Base-by-base conservation (phyloP, 2,113 vertebrate species). In the Misgurnus mizolepis region DNA sequence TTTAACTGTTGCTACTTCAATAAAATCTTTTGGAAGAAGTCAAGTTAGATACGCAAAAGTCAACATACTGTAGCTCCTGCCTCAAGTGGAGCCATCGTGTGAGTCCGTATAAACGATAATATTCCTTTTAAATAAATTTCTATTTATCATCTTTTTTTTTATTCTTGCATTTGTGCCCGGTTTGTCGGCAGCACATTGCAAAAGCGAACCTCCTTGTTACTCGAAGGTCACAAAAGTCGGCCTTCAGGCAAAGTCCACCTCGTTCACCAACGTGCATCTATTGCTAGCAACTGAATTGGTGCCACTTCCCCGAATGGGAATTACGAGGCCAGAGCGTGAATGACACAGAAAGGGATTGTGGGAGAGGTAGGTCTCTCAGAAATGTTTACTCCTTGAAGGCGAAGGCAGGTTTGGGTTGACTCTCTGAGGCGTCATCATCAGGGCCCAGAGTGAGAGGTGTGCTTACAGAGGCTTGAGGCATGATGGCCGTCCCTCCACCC, bases 361-460 rank as follows among this genome's bases (percentile, higher is more conserved):
- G 75, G 78, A 80, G 81, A 84, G 80, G 66, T 85, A 68, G 11
- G 49, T 72, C 56, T 14, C 45, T 72, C 79, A 45, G 49, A 90
- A 80, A 89, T 83, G 86, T 82, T 85, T 83, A 87, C 75, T 90
- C 87, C 58, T 90, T 85, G 74, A 93, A 92, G 76, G 87, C 76
- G 80, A 93, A 92, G 83, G 92, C 85, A 45, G 89, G 80, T 2
- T 79, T 72, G n/a, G 78, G 83, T 41, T 85, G 40, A 1, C 76
- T 69, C 8, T 81, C 74, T 22, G 65, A 61, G 1, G 79, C 69
- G 58, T 85, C 67, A 0, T 94, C 92, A 1, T 86, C 91, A 12
- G 83, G 79, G 40, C 55, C 85, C 49, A 84, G 76, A 47, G 79
- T 43, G 34, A 85, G 81, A 6, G 90, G 89, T 0, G 90, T 89